phyloP scores from a whole-genome alignment of 2,888 invertebrate genomes.

The Hemicrepidius hirtus region DNA sequence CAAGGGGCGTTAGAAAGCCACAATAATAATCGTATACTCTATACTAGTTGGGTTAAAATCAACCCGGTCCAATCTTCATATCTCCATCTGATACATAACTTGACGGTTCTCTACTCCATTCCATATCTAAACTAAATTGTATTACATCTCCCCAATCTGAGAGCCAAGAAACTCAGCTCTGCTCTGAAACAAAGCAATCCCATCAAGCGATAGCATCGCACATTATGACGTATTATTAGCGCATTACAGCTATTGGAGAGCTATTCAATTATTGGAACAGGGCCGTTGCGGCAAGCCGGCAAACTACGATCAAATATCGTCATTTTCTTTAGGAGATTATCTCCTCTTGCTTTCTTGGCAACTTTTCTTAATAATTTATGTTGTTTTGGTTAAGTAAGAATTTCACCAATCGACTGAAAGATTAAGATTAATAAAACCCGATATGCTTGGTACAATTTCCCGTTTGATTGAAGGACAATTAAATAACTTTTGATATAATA shows the following conservation, averaged over 20 bases:
- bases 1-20: constrained; percentile 17
- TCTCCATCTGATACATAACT: constrained; percentile 55
- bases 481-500: too few relatives aligned
- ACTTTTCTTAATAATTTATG: constrained; percentile 7
- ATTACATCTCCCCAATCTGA: constrained; percentile 69
- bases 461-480: not conserved
- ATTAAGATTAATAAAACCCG: not conserved
- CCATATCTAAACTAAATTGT: constrained; percentile 68
- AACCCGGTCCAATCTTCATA: constrained; percentile 42
- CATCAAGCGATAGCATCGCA: constrained; percentile 72
- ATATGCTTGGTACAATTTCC: not conserved
- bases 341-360: constrained; percentile 18
- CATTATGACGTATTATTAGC: constrained; percentile 74
- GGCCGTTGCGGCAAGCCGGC: constrained; percentile 70
- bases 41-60: constrained; percentile 38
- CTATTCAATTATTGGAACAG: constrained; percentile 74
- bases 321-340: constrained; percentile 59
- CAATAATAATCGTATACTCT: constrained; percentile 32
- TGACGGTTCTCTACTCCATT: constrained; percentile 61
- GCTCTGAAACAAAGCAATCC: constrained; percentile 72
- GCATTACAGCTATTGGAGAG: constrained; percentile 74
- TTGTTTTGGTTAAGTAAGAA: not conserved
- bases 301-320: constrained; percentile 69
- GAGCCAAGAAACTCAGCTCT: constrained; percentile 65
- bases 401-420: not conserved